Base-by-base conservation (phyloP, 2,797 vertebrate genomes). In the Etheostoma nigrum region DNA sequence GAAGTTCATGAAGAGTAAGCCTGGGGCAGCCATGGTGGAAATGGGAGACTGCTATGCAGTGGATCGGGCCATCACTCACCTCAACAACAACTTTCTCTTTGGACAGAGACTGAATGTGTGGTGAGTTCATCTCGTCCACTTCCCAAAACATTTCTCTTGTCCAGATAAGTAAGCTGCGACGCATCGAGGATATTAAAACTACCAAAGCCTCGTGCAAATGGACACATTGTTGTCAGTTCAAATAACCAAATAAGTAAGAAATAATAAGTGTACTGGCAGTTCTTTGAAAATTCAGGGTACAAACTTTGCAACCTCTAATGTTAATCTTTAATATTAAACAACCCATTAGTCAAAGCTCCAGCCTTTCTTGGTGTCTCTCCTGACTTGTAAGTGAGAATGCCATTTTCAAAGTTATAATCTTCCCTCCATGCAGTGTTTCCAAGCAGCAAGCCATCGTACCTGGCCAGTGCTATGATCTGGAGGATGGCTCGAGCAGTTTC, bases 1-100 rank as follows among this genome's bases (percentile, higher is more conserved):
- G 64, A 98, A 99, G 86, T 99, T 98, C 85, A 99, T 99, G 98
- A 99, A 99, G 92, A 98, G 97, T 76, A 99, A 99, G 70, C 98
- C 98, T 0, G 98, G 98, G 0, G 98, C 97, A 0, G 97, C 97
- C 68, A 99, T 99, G 98, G 98, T 98, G 78, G 97, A 99, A 67
- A 99, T 98, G 98, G 97, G 97, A 0, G 97, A 99, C 25, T 97
- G 97, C 47, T 99, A 97, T 1, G 96, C 97, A 0, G 98, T 98
- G 64, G 98, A 99, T 86, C 91, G 98, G 0, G 97, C 97, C 67
- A 97, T 99, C 83, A 97, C 96, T 21, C 97, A 99, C 83, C 96
- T 99, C 51, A 99, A 98, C 95, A 98, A 98, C 92, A 98, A 96
- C 88, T 98, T 97, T 87, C 95, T 99, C 80, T 99, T 98, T 5